Conservation (phyloP, 2,888 invertebrate species). For the Octonoba sinensis region DNA sequence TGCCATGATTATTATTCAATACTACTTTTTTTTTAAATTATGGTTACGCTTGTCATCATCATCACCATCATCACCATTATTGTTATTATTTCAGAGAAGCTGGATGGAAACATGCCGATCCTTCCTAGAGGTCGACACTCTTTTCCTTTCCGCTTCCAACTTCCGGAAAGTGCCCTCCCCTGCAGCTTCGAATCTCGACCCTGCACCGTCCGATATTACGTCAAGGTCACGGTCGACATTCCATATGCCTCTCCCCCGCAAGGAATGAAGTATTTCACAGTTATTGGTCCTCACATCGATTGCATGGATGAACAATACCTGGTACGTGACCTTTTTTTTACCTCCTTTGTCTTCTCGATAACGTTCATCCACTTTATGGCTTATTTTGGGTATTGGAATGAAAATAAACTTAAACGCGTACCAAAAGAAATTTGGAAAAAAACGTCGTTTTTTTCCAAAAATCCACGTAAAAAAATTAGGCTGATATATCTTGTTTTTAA, state of each 20-base stretch:
- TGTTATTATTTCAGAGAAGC: constrained; percentile 71
- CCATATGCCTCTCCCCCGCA: constrained; percentile 84
- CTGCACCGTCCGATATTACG: constrained; percentile 81
- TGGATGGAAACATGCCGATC: constrained; percentile 78
- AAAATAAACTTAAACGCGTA: no score
- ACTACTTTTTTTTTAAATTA: no score
- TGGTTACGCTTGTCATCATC: background rate
- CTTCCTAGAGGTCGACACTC: constrained; percentile 80
- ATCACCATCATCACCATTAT: background rate
- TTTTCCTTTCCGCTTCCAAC: constrained; percentile 79
- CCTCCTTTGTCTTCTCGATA: background rate
- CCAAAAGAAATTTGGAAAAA: no score
- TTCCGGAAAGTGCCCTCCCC: constrained; percentile 81
- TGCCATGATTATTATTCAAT: no score
- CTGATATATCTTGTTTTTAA: no score
- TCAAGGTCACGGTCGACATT: constrained; percentile 81
- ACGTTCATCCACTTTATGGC: no score
- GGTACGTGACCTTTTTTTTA: constrained; percentile 73
- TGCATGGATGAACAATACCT: constrained; percentile 85
- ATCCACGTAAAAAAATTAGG: no score
- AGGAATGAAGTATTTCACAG: constrained; percentile 84
- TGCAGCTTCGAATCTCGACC: constrained; percentile 84
- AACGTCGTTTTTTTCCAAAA: no score
- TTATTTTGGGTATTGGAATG: no score
- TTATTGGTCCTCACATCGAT: constrained; percentile 83